A percentile compares a stretch with the other conserved stretches of the same genome.
phyloP scores from a whole-genome alignment of 1,140 invertebrate species.

The Trachymyrmex septentrionalis region DNA sequence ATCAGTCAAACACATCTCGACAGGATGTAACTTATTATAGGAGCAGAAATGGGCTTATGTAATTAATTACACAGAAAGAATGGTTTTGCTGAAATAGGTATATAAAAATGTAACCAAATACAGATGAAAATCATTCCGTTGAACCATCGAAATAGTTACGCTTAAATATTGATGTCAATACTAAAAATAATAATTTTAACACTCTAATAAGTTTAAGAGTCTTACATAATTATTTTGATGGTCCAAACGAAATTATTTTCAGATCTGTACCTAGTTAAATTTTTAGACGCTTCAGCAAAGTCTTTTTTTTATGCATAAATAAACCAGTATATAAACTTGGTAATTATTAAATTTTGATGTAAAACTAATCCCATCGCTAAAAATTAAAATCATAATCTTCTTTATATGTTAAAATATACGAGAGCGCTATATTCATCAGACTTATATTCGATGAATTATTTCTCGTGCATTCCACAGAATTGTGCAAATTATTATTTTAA shows the following conservation, averaged over 20 bases:
- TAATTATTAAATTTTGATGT: not conserved
- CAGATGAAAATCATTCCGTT: too few species aligned
- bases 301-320: not conserved
- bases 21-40: constrained; percentile 20
- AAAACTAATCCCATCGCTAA: not conserved
- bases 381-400: not conserved
- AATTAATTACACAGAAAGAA: constrained; percentile 13
- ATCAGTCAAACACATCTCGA: not conserved
- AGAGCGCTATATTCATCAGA: not conserved
- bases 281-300: too few species aligned
- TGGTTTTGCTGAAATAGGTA: too few species aligned
- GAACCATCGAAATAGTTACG: too few species aligned
- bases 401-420: not conserved
- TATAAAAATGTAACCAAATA: too few species aligned
- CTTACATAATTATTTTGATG: too few species aligned
- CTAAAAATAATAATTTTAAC: too few species aligned
- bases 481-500: constrained; percentile 13
- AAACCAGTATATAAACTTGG: not conserved
- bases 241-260: too few species aligned
- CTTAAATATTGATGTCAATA: too few species aligned
- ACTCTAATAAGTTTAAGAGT: too few species aligned
- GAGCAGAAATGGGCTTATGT: not conserved
- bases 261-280: too few species aligned
- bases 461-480: not conserved
- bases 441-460: not conserved